Base-by-base conservation (phyloP, 2,797 vertebrate species). In the Poeciliopsis infans region DNA sequence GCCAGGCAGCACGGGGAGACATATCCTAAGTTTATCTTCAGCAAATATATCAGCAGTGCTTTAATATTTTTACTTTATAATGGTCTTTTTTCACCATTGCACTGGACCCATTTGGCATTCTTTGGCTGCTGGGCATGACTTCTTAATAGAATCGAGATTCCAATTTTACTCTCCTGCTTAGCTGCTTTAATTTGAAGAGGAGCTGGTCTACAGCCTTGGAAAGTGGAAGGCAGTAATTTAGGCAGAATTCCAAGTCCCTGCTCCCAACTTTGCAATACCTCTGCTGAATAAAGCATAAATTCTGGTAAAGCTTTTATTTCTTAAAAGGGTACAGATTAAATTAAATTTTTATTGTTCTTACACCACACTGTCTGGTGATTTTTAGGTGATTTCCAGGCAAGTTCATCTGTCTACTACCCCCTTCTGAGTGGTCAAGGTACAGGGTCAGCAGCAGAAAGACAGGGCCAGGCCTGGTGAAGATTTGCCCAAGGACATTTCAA, bases 111-210 rank as follows among this genome's bases (percentile, higher is more conserved):
- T 94, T 95, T 95, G 92, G 88, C 93, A 91, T 93, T 95, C 94
- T 53, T 94, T 92, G 90, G 94, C 95, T 95, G 92, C 93, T 84
- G 94, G 94, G 92, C 94, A 95, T 91, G 92, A 91, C 89, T 94
- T 91, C 92, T 95, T 94, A 95, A 95, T 95, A 94, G 94, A 96
- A 95, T 94, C 87, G 87, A 87, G 91, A 96, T 95, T 96, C 93
- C 93, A 95, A 95, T 95, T 95, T 94, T 89, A 93, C 87, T 95
- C 91, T 91, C 83, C 90, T 88, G 92, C 94, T 95, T 94, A 94
- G 94, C 90, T 76, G 90, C 85, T 88, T 93, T 95, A 94, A 96
- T 96, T 95, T 93, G 90, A 94, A 95, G 92, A 93, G 92, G 92
- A 90, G 83, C 90, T 85, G 88, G 41, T 93, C 92, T 89, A 76